A percentile compares a stretch with the other conserved stretches of the same genome.
Evolutionary conservation across 2,888 invertebrate species (phyloP).

Genomic region (Nymphalis c-album): DNA sequence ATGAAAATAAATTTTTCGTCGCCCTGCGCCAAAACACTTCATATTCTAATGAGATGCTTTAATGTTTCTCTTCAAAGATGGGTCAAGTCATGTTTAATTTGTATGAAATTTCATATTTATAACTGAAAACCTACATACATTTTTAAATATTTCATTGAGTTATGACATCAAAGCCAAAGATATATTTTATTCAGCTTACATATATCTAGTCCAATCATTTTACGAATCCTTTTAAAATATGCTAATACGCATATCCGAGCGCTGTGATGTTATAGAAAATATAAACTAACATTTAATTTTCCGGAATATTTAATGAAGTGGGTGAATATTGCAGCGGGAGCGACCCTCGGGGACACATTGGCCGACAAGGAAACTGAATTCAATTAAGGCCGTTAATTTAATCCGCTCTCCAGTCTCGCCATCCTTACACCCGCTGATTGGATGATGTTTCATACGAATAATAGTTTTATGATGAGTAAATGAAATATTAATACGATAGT

Average conservation of each 20-base stretch:
- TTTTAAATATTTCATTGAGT: background rate
- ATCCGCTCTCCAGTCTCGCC: slow-evolving; percentile 68
- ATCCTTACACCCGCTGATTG: slow-evolving; percentile 63
- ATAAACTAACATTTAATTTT: slow-evolving; percentile 18
- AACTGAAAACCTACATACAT: background rate
- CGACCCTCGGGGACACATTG: slow-evolving; percentile 62
- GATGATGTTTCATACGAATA: slow-evolving; percentile 49
- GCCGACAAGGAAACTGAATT: slow-evolving; percentile 79
- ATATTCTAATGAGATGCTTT: slow-evolving; percentile 35
- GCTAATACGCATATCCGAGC: background rate
- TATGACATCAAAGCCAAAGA: background rate
- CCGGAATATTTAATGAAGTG: slow-evolving; percentile 33
- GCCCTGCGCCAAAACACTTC: slow-evolving; percentile 33
- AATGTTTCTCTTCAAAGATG: slow-evolving; percentile 29
- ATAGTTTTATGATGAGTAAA: slow-evolving; percentile 24
- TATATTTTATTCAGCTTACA: background rate
- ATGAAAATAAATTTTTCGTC: slow-evolving; percentile 19
- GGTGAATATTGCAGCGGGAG: slow-evolving; percentile 30
- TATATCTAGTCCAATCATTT: background rate
- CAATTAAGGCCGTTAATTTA: slow-evolving; percentile 82
- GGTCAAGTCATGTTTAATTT: slow-evolving; percentile 32
- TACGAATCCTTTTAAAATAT: background rate
- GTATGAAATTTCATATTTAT: slow-evolving; percentile 8
- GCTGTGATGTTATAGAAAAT: slow-evolving; percentile 1
- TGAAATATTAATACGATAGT: slow-evolving; percentile 7